Percentiles rank a stretch among this genome's conserved stretches.
Evolutionary conservation across 2,113 vertebrate genomes (phyloP).

Genomic region (Rhombomys opimus): DNA sequence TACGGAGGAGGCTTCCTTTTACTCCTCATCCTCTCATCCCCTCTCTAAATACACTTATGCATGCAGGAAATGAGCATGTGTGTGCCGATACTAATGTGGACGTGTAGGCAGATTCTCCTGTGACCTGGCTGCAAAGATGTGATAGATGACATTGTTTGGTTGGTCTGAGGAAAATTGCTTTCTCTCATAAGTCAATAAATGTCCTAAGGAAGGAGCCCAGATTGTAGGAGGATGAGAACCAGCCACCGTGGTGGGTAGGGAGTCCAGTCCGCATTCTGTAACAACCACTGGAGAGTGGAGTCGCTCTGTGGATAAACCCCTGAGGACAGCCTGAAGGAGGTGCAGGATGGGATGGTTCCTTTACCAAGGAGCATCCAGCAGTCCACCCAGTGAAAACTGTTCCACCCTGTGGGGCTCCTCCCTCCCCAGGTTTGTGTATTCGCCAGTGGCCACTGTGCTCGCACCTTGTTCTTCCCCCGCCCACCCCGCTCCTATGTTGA

Average conservation of each 20-base stretch:
- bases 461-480: no score
- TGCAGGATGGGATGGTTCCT: background rate
- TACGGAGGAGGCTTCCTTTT: rapidly evolving
- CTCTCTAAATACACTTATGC: background rate
- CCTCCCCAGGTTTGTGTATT: background rate
- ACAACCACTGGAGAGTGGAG: background rate
- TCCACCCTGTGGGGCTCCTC: background rate
- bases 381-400: background rate
- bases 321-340: background rate
- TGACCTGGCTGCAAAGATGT: background rate
- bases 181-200: background rate
- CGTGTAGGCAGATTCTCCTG: background rate
- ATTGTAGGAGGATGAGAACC: background rate
- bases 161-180: background rate
- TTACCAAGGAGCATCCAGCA: background rate
- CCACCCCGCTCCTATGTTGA: rapidly evolving
- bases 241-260: background rate
- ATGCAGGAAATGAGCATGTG: rapidly evolving
- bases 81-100: background rate
- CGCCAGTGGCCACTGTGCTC: rapidly evolving
- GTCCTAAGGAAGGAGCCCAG: background rate
- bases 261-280: background rate
- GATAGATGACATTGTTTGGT: background rate
- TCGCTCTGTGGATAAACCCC: no score
- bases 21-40: no score